Base-by-base conservation (phyloP, 2,888 invertebrate species). In the Patella ulyssiponensis region DNA sequence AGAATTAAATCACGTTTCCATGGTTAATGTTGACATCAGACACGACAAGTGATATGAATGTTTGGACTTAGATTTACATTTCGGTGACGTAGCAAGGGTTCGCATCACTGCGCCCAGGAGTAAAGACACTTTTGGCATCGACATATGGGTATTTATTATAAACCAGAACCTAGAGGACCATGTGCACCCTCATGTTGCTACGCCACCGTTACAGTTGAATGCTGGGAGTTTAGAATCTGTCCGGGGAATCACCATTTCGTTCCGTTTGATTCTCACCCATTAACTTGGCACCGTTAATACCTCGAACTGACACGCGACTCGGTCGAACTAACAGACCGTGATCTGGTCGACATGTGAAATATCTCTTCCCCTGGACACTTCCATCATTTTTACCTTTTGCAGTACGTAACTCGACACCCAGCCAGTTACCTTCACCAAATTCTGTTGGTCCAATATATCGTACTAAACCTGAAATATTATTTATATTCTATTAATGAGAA, bases 381-480 rank as follows among this genome's bases (percentile, higher is more conserved):
- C 92, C 92, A 77, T 92, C 91, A 79, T 92, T 91, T 81, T 89
- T 90, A 72, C 92, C 92, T 78, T 90, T 90, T 3, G 92, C 86
- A 44, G 89, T 88, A 58, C 92, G 83, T 72, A 93, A 86, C 83
- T 93, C 93, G 23, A 93, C 90, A 5, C 93, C 93, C 15, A 93
- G 87, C 93, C 93, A 93, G 12, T 91, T 86, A 4, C 93, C 93
- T 33, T 92, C 92, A n/a, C 92, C 92, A 83, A 93, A 93, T 56
- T 92, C 92, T 23, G 92, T 92, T 5, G 89, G 87, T 71, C 93
- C 93, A 76, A 92, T 91, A 82, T 91, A 93, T 51, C 90, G 85
- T 17, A 92, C 88, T 17, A 89, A 84, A 54, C 92, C 93, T 91
- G 82, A 2, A 44, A 44, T 44, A 44, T 44, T 44, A 9, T 5